Conservation (phyloP, 2,113 vertebrate species). For the Pao palembangensis region DNA sequence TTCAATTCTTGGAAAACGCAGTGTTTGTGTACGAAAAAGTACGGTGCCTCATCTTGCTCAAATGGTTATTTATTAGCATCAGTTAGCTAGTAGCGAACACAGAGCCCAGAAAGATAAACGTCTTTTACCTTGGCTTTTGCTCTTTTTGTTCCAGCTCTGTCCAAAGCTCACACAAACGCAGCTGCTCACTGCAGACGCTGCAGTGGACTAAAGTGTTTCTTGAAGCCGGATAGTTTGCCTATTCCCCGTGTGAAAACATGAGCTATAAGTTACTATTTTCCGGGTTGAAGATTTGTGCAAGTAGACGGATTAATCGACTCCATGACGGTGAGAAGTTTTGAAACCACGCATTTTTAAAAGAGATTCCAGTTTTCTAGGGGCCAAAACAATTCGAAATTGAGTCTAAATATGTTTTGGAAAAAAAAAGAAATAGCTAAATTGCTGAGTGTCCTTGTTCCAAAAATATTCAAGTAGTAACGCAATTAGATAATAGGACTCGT, state of each 20-base stretch:
- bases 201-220: background rate
- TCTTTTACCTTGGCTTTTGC: constrained; percentile 36
- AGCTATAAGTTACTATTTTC: constrained; percentile 35
- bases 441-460: too few species aligned
- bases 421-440: too few species aligned
- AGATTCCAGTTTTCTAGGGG: background rate
- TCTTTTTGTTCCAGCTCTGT: background rate
- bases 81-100: background rate
- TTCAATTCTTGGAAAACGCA: background rate
- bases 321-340: constrained; percentile 31
- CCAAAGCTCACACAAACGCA: constrained; percentile 11
- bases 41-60: too few species aligned
- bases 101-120: background rate
- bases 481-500: too few species aligned
- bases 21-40: background rate
- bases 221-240: background rate
- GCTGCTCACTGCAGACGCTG: background rate
- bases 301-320: constrained; percentile 11
- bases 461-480: too few species aligned
- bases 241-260: constrained; percentile 29
- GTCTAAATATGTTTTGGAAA: too few species aligned
- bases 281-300: constrained; percentile 24
- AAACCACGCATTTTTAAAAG: background rate
- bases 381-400: background rate
- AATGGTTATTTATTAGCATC: background rate